Percentiles rank a stretch among this genome's conserved stretches.
Evolutionary conservation across 2,888 invertebrate species (phyloP).

Genomic region (Netelia inedita): DNA sequence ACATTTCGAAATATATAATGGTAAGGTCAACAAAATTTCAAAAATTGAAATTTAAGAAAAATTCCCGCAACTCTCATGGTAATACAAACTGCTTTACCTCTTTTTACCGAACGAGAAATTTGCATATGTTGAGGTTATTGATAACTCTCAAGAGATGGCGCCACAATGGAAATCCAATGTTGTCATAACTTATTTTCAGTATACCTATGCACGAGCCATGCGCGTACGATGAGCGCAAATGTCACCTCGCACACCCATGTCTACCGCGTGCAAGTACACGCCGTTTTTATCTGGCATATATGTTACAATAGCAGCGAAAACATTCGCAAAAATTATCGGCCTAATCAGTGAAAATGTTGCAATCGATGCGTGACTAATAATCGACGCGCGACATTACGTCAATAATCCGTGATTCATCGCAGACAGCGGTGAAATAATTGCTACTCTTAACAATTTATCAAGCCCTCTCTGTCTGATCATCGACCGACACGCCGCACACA

Average conservation of each 20-base stretch:
- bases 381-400: not conserved
- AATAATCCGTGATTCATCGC: not conserved
- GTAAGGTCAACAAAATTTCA: too few species aligned
- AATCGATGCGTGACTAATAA: slow-evolving; percentile 24
- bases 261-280: slow-evolving; percentile 31
- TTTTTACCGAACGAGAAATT: not conserved
- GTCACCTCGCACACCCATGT: slow-evolving; percentile 16
- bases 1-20: too few species aligned
- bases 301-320: slow-evolving; percentile 7
- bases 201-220: not conserved
- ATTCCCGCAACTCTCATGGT: too few species aligned
- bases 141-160: not conserved
- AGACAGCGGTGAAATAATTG: not conserved
- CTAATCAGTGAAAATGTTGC: slow-evolving; percentile 13
- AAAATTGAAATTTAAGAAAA: too few species aligned
- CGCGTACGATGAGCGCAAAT: not conserved
- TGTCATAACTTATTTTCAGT: not conserved
- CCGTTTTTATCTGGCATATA: slow-evolving; percentile 23
- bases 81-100: not conserved
- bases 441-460: not conserved
- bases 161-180: not conserved
- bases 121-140: not conserved
- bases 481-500: slow-evolving; percentile 30
- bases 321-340: not conserved
- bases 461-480: not conserved